Percentiles rank a stretch among this genome's conserved stretches.
Conservation (phyloP, 2,113 vertebrate genomes). For the Ophthalmolycus amberensis region DNA sequence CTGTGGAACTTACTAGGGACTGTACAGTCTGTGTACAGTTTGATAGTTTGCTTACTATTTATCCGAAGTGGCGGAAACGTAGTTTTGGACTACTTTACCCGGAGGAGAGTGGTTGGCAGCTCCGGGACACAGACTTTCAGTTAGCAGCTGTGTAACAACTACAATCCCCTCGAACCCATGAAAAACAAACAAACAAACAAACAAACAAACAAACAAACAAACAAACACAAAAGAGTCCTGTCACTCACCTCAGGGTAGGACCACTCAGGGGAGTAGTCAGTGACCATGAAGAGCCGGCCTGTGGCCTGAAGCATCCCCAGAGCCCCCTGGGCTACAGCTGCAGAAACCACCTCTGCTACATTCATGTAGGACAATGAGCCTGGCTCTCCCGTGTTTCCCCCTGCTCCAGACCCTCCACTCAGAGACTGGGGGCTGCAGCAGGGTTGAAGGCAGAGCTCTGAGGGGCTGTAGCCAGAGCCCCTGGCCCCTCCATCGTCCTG, state of each 20-base stretch:
- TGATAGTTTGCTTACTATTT: neutral
- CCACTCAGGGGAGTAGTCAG: constrained; percentile 99
- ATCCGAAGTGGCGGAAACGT: neutral
- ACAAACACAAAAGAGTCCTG: neutral
- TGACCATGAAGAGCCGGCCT: constrained; percentile 97
- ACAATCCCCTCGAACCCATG: neutral
- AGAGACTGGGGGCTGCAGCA: constrained; percentile 97
- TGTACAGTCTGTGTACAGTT: neutral
- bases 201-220: no score
- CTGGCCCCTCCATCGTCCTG: constrained; percentile 87
- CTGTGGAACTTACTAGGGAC: neutral
- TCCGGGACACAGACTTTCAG: neutral
- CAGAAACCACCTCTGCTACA: constrained; percentile 96
- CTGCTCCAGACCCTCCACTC: constrained; percentile 71
- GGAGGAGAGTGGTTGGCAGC: neutral
- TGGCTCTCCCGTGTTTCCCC: constrained; percentile 84
- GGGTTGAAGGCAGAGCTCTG: constrained; percentile 93
- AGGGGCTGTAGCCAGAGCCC: constrained; percentile 88
- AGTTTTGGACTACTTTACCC: neutral
- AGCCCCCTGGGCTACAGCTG: constrained; percentile 91
- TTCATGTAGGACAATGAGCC: constrained; percentile 96
- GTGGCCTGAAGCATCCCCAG: constrained; percentile 96
- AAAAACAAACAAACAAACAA: neutral
- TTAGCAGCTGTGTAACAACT: neutral
- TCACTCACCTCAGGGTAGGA: constrained; percentile 96